Percentiles rank a stretch among this genome's conserved stretches.
Evolutionary conservation across 2,113 vertebrate species (phyloP).

Genomic region (Pitta sordida): DNA sequence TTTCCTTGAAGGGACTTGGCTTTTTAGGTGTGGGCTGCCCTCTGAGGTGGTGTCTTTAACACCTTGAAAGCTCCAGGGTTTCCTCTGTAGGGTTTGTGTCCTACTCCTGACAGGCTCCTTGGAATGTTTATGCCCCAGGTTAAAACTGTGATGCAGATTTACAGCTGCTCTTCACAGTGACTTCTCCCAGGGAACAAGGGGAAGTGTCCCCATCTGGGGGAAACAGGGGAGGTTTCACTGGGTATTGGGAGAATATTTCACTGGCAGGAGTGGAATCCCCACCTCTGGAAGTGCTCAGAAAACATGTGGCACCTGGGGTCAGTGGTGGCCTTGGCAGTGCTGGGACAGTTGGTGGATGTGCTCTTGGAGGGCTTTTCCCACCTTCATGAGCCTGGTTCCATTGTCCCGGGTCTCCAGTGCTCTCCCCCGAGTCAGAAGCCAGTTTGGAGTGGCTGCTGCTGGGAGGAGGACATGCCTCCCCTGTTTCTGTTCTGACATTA

Average conservation of each 20-base stretch:
- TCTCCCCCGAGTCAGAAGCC: not conserved
- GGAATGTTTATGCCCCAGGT: not conserved
- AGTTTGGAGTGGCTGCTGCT: not conserved
- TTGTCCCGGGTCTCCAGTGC: not conserved
- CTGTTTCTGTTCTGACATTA: fast-evolving
- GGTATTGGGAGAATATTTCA: not conserved
- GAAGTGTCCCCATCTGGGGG: too few species aligned
- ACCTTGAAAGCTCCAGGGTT: not conserved
- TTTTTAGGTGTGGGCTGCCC: not conserved
- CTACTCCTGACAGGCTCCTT: not conserved
- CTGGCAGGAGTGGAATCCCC: not conserved
- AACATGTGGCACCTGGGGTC: not conserved
- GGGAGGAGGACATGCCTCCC: not conserved
- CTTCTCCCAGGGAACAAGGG: too few species aligned
- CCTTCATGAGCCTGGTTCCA: fast-evolving
- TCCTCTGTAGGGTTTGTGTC: not conserved
- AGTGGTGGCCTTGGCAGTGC: not conserved
- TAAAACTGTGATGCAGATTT: not conserved
- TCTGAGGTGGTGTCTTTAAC: not conserved
- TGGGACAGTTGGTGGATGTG: not conserved
- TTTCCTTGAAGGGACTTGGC: not conserved
- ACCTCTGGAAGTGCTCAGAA: not conserved
- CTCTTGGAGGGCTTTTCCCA: not conserved
- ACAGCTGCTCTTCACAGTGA: not conserved
- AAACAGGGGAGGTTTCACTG: not conserved